phyloP scores from a whole-genome alignment of 2,888 invertebrate genomes.

The Seira sanloemensis region DNA sequence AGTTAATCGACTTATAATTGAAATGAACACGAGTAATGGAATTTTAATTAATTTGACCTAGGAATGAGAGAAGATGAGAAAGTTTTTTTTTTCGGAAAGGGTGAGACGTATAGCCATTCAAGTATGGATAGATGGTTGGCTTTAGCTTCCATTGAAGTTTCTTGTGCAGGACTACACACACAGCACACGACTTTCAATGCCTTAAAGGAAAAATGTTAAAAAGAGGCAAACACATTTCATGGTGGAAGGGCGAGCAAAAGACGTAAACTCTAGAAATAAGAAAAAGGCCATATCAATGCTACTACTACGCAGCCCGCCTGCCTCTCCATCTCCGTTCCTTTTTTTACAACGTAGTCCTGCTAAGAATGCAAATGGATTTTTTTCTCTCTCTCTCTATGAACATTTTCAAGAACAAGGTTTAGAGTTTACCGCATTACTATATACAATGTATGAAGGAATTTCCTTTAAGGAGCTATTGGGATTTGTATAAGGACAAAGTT shows the following conservation, averaged over 20 bases:
- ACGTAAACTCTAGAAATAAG: conserved; percentile 22
- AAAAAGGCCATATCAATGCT: conserved; percentile 4
- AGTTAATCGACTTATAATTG: conserved; percentile 58
- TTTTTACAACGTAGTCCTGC: conserved; percentile 45
- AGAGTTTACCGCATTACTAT: not conserved
- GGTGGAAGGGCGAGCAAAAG: conserved; percentile 20
- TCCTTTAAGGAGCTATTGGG: not conserved
- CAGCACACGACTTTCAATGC: not conserved
- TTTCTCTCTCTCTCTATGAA: too few relatives aligned
- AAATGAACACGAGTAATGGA: conserved; percentile 59
- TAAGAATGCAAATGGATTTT: conserved; percentile 58
- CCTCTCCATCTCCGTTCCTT: conserved; percentile 1
- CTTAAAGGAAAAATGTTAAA: conserved; percentile 1
- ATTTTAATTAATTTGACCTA: conserved; percentile 61
- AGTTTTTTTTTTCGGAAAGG: conserved; percentile 29
- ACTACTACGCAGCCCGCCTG: too few relatives aligned
- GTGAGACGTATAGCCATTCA: not conserved
- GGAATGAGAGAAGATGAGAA: conserved; percentile 51
- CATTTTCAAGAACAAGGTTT: not conserved
- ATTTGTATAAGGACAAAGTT: conserved; percentile 11
- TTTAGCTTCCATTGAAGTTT: not conserved
- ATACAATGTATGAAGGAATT: not conserved
- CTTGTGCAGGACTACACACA: not conserved
- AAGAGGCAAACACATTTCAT: not conserved
- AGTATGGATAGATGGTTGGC: not conserved